Evolutionary conservation across 1,140 invertebrate genomes (phyloP), one percentile per base, ranked within the genome.

Genomic region (Spodoptera frugiperda): DNA sequence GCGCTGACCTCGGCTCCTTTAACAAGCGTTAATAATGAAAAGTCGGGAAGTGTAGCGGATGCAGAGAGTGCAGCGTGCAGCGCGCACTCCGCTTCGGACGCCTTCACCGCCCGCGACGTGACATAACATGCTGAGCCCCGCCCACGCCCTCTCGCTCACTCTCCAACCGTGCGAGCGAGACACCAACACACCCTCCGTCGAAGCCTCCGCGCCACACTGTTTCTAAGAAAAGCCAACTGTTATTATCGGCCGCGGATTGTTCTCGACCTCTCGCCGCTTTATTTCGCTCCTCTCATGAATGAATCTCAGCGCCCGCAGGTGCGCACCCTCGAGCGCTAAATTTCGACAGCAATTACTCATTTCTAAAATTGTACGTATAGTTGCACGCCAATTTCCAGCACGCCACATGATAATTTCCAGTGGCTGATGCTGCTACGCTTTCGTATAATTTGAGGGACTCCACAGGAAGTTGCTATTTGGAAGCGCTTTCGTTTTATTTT

Each of bases 151-250:
- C 91, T 88, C 91, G 80, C 88, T 91, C 89, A 63, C 80, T 19
- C 89, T 30, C 71, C 55, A 44, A 39, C 59, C 19, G 88, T 72
- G 84, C 81, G 88, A 92, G 79, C 78, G 88, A 78, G 91, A 92
- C 82, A 67, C 70, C 73, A 65, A 17, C 72, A 84, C 81, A 83
- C 84, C 84, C 84, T 85, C 89, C 88, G 84, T 70, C 87, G 84
- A 92, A 93, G 91, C 91, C 91, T 93, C 84, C 86, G 81, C 82
- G 86, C 87, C 79, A 84, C 86, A 88, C 84, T 86, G 87, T 87
- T 93, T 92, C 91, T 87, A 80, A 93, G 91, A 92, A 93, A 93
- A 92, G 86, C 88, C 89, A 91, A 93, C 90, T 89, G 91, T 91
- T 92, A 93, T 93, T 93, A 93, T 87, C 87, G 82, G 79, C 67